Percentiles rank a stretch among this genome's conserved stretches.
Evolutionary conservation across 2,888 invertebrate species (phyloP).

Genomic region (Anaspis maculata): DNA sequence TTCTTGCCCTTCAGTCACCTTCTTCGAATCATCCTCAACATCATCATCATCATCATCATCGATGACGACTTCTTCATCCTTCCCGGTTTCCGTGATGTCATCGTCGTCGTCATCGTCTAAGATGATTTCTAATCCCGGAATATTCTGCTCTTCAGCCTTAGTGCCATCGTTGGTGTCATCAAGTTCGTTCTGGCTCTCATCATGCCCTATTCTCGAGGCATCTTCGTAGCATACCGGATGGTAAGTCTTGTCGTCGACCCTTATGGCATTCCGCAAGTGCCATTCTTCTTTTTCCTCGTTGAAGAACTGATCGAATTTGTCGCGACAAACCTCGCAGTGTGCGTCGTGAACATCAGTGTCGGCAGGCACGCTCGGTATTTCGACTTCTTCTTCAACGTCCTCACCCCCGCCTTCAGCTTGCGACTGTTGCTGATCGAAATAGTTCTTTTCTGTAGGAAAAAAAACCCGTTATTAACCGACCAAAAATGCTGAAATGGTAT

Average conservation of each 20-base stretch:
- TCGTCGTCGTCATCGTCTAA: conserved; percentile 38
- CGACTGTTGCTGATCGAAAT: conserved; percentile 65
- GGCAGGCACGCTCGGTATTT: conserved; percentile 65
- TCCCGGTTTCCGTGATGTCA: conserved; percentile 38
- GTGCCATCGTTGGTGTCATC: conserved; percentile 28
- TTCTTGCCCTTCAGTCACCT: too few species aligned
- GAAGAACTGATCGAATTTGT: conserved; percentile 90
- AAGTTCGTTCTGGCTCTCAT: conserved; percentile 20
- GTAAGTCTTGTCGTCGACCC: conserved; percentile 68
- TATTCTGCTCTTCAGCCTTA: conserved; percentile 39
- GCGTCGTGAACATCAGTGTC: conserved; percentile 56
- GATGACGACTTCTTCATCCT: conserved; percentile 26
- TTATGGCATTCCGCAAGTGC: conserved; percentile 80
- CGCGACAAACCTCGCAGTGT: conserved; percentile 83
- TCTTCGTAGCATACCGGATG: conserved; percentile 90
- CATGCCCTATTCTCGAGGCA: conserved; percentile 54
- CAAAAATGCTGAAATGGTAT: too few species aligned
- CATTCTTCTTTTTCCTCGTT: conserved; percentile 97
- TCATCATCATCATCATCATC: conserved; percentile 29
- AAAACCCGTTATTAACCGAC: conserved; percentile 1
- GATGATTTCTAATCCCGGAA: conserved; percentile 44
- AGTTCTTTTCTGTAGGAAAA: conserved; percentile 64
- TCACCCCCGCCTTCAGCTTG: conserved; percentile 50
- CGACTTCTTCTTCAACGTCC: conserved; percentile 51
- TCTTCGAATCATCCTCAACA: conserved; percentile 16